Percentiles rank a stretch among this genome's conserved stretches.
Conservation (phyloP, 2,888 invertebrate species). For the Eristalis tenax region DNA sequence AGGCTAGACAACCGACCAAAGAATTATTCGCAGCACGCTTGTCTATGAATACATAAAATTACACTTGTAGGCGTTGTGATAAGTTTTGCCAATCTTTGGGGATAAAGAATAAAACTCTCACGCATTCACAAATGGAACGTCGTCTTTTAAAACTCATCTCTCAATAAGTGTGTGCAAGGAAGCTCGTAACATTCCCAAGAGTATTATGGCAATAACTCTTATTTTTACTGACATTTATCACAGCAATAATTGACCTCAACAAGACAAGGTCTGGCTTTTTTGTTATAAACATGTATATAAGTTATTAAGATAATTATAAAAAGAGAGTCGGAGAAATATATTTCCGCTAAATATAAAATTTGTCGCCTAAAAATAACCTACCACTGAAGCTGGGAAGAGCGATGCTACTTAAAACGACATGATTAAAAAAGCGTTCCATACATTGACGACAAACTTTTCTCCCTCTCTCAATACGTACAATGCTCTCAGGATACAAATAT, state of each 20-base stretch:
- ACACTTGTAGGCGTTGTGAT: background rate
- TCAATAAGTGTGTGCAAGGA: background rate
- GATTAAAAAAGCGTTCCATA: constrained; percentile 24
- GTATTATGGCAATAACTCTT: background rate
- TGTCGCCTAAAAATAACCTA: constrained; percentile 39
- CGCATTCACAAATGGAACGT: background rate
- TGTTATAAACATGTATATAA: constrained; percentile 14
- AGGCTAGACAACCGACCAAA: constrained; percentile 7
- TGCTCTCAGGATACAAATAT: constrained; percentile 14
- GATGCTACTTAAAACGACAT: constrained; percentile 8
- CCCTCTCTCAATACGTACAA: background rate
- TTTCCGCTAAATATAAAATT: constrained; percentile 54
- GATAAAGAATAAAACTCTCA: background rate
- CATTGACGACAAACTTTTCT: background rate
- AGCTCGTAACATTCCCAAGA: background rate
- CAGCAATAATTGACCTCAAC: constrained; percentile 56
- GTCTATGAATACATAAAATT: background rate
- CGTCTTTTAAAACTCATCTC: background rate
- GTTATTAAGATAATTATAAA: background rate
- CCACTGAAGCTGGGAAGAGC: background rate
- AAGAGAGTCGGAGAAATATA: constrained; percentile 23
- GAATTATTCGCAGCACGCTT: background rate
- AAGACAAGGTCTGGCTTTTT: constrained; percentile 61
- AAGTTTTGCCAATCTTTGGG: background rate
- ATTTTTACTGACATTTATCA: background rate